Conservation (phyloP, 2,797 vertebrate species). For the Telmatherina bonti region DNA sequence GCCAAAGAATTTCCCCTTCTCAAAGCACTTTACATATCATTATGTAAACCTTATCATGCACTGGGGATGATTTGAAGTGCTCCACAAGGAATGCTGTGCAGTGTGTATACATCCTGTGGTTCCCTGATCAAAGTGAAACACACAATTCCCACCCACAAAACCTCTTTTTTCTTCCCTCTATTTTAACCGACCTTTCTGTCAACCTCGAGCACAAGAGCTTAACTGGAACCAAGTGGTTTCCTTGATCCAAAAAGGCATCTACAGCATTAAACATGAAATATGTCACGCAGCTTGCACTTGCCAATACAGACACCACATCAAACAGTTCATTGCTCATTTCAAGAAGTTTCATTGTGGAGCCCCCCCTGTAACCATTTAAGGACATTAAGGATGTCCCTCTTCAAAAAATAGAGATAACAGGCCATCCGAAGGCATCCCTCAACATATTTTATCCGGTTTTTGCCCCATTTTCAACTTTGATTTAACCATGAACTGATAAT, state of each 20-base stretch:
- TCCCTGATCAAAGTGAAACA: conserved; percentile 77
- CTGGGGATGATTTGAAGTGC: conserved; percentile 73
- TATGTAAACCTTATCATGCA: conserved; percentile 75
- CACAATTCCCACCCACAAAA: conserved; percentile 70
- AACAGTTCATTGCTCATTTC: conserved; percentile 45
- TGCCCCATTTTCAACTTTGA: background rate
- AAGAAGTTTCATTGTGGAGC: conserved; percentile 33
- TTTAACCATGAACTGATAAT: background rate
- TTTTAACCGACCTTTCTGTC: conserved; percentile 64
- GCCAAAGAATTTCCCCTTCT: conserved; percentile 69
- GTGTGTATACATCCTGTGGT: conserved; percentile 66
- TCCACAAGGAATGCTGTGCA: conserved; percentile 57
- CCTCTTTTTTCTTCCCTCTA: conserved; percentile 38
- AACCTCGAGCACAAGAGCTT: conserved; percentile 66
- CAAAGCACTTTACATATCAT: conserved; percentile 77
- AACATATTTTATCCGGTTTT: background rate
- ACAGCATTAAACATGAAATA: conserved; percentile 59
- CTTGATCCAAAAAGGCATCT: conserved; percentile 66
- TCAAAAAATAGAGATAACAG: conserved; percentile 4
- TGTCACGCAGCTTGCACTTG: conserved; percentile 64
- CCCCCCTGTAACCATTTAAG: conserved; percentile 71
- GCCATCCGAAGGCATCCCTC: conserved; percentile 1
- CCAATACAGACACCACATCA: conserved; percentile 69
- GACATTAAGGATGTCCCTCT: conserved; percentile 16
- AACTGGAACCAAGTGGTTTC: conserved; percentile 72